Base-by-base conservation (phyloP, 30 jellyfish, hydroid and myxozoan genomes). In the Sanderia malayensis region DNA sequence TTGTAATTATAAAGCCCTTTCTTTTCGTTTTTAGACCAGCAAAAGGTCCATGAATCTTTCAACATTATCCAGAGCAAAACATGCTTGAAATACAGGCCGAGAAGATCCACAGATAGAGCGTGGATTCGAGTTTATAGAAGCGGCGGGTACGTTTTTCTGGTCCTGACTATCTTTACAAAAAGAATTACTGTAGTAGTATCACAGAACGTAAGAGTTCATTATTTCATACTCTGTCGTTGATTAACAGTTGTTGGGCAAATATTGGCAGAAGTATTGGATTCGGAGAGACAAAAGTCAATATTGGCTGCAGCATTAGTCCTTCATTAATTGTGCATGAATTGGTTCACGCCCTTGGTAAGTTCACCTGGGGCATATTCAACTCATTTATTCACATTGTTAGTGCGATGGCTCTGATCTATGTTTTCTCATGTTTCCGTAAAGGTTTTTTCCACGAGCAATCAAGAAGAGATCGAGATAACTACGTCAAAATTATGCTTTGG, bases 371-470 rank as follows among this genome's bases (percentile, higher is more conserved):
- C n/a, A n/a, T n/a, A n/a, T n/a, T n/a, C n/a, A n/a, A n/a, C n/a
- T n/a, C n/a, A n/a, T n/a, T n/a, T n/a, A n/a, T n/a, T n/a, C n/a
- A n/a, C n/a, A n/a, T n/a, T n/a, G n/a, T n/a, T n/a, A n/a, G n/a
- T n/a, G n/a, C n/a, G n/a, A n/a, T n/a, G n/a, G n/a, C n/a, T n/a
- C n/a, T n/a, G n/a, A n/a, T n/a, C n/a, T n/a, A n/a, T n/a, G n/a
- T n/a, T n/a, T n/a, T n/a, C n/a, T n/a, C n/a, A n/a, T n/a, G n/a
- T n/a, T n/a, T n/a, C n/a, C n/a, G n/a, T n/a, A n/a, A n/a, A 86
- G 96, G 96, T 15, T 79, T 86, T 34, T 79, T 33, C 33, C 96
- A 86, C 34, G 96, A 86, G 78, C 96, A 86, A 44, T 34, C 89
- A 24, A 68, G 96, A 31, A 28, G 83, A 29, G 96, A 86, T 60